These are phyloP conservation scores for Acipenser transmontanus DNA, from an alignment of 2,797 vertebrate genomes.

Conservation along the genomic window DNA sequence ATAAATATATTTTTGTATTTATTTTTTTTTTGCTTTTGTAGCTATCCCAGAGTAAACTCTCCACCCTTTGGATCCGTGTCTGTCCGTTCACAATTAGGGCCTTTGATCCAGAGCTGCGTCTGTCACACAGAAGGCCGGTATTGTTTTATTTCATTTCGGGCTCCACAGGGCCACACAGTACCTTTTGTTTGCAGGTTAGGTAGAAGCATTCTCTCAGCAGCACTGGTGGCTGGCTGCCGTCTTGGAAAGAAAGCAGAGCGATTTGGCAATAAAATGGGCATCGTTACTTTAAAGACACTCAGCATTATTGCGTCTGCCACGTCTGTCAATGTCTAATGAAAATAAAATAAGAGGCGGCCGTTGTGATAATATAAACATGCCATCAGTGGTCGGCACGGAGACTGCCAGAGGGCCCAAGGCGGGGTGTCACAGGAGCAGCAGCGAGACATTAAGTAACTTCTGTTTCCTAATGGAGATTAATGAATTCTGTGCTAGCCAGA, in stretches of 20 bases:
- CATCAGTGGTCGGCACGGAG: constrained; percentile 26
- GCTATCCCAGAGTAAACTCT: no score
- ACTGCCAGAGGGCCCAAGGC: constrained; percentile 39
- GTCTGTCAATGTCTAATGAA: constrained; percentile 52
- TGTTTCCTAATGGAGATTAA: constrained; percentile 73
- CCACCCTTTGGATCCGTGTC: no score
- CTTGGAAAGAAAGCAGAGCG: neutral
- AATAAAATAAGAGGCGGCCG: constrained; percentile 38
- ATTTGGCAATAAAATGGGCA: constrained; percentile 25
- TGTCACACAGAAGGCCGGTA: no score
- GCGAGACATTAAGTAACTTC: constrained; percentile 67
- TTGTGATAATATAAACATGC: constrained; percentile 28
- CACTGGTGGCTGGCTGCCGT: no score
- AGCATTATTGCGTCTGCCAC: constrained; percentile 37
- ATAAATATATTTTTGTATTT: no score
- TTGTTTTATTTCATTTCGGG: no score
- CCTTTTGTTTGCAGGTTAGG: neutral
- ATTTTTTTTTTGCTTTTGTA: no score
- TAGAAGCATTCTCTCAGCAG: neutral
- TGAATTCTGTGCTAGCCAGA: constrained; percentile 45
- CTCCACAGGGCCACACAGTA: neutral
- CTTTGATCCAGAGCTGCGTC: no score
- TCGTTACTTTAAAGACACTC: constrained; percentile 40
- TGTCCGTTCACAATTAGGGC: no score
- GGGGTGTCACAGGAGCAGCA: constrained; percentile 47